Percentiles rank a stretch among this genome's conserved stretches.
Evolutionary conservation across 2,113 vertebrate genomes (phyloP).

Genomic region (Zonotrichia leucophrys): DNA sequence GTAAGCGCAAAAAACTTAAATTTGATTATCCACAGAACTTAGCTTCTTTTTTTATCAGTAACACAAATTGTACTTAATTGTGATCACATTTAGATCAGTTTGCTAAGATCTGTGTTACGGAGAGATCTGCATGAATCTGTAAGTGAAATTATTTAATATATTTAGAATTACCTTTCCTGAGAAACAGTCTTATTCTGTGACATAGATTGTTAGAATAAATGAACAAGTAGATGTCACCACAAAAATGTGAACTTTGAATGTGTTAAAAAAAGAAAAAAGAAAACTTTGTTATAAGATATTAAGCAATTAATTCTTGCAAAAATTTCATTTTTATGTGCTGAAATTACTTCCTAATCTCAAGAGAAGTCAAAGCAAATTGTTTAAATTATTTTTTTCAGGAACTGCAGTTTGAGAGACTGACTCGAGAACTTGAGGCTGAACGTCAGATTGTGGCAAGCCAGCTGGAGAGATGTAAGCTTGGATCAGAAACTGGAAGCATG

Average conservation of each 20-base stretch:
- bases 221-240: neutral
- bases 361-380: neutral
- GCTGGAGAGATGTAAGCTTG: conserved; percentile 97
- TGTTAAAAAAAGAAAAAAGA: neutral
- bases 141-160: neutral
- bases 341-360: neutral
- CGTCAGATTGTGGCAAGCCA: conserved; percentile 96
- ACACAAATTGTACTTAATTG: neutral
- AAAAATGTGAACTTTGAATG: neutral
- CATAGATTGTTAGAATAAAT: neutral
- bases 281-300: neutral
- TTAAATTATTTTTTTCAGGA: conserved; percentile 78
- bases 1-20: neutral
- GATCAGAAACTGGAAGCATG: conserved; percentile 96
- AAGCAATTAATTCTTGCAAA: neutral
- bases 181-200: neutral
- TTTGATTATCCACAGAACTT: neutral
- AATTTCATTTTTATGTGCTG: neutral
- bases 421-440: conserved; percentile 96
- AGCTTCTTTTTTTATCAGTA: neutral
- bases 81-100: neutral
- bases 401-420: conserved; percentile 96
- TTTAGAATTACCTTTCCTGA: neutral
- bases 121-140: neutral
- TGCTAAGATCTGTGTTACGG: neutral